A percentile compares a stretch with the other conserved stretches of the same genome.
Evolutionary conservation across 1,140 invertebrate genomes (phyloP).

Genomic region (Cydia splendana): DNA sequence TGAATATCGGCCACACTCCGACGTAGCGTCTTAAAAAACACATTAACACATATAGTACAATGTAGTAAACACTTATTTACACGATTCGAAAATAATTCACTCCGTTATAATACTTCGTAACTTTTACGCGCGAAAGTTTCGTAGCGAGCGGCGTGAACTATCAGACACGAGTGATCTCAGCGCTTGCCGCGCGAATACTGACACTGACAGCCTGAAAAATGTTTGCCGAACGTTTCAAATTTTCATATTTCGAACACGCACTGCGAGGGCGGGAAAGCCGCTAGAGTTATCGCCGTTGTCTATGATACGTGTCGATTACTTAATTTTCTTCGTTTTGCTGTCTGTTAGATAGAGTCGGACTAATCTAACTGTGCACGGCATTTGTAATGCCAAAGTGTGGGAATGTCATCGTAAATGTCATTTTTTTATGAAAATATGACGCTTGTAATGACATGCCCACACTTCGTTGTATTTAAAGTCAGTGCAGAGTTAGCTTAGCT

Average conservation of each 20-base stretch:
- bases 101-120: slow-evolving; percentile 27
- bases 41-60: slow-evolving; percentile 30
- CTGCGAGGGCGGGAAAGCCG: slow-evolving; percentile 28
- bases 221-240: slow-evolving; percentile 13
- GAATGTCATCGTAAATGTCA: no score
- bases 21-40: slow-evolving; percentile 26
- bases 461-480: no score
- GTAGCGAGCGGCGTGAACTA: slow-evolving; percentile 12
- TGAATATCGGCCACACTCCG: slow-evolving; percentile 22
- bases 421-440: no score
- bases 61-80: slow-evolving; percentile 30
- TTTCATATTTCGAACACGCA: slow-evolving; percentile 31
- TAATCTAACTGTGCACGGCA: no score
- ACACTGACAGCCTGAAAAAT: slow-evolving; percentile 23
- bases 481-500: no score
- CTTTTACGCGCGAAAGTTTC: slow-evolving; percentile 32
- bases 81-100: slow-evolving; percentile 31
- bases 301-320: slow-evolving; percentile 19
- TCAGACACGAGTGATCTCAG: neutral
- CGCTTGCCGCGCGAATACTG: slow-evolving; percentile 22
- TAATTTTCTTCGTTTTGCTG: neutral
- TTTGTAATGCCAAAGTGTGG: no score
- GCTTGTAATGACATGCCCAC: no score
- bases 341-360: neutral
- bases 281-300: neutral